Percentiles rank a stretch among this genome's conserved stretches.
phyloP scores from a whole-genome alignment of 53 echinoderm and acorn worm species.

The Hippasteria phrygiana region DNA sequence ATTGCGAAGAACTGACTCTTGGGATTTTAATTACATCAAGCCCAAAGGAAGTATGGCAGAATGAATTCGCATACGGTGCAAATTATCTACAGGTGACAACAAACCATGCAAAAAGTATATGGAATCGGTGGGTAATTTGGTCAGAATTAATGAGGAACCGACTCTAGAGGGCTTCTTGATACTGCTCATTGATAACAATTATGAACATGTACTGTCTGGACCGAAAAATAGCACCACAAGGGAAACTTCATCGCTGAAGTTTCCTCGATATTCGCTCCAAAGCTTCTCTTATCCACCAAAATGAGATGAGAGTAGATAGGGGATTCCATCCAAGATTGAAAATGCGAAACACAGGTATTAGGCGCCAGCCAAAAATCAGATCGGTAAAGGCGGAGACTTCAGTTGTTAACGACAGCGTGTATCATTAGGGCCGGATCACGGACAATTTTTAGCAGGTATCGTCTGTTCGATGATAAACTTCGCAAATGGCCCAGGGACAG shows the following conservation, averaged over 20 bases:
- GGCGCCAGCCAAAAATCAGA: background rate
- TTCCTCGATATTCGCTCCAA: background rate
- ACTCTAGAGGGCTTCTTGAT: background rate
- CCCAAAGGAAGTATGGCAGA: too few species aligned
- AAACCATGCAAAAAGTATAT: too few species aligned
- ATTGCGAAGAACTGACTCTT: too few species aligned
- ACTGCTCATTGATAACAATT: background rate
- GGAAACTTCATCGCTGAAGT: background rate
- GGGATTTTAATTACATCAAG: too few species aligned
- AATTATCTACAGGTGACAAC: too few species aligned
- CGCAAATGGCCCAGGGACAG: background rate
- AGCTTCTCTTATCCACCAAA: background rate
- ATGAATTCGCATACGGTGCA: too few species aligned
- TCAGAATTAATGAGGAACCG: too few species aligned
- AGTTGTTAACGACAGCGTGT: constrained; percentile 13
- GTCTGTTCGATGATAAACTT: constrained; percentile 27
- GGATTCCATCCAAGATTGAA: background rate
- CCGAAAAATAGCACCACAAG: background rate
- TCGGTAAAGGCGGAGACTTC: constrained; percentile 14
- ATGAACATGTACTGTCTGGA: background rate
- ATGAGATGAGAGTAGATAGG: background rate
- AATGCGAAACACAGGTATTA: background rate
- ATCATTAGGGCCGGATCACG: background rate
- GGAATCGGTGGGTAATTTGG: too few species aligned
- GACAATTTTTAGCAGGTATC: constrained; percentile 1